A percentile compares a stretch with the other conserved stretches of the same genome.
These are phyloP conservation scores for Myotis lucifugus DNA, from an alignment of 2,113 vertebrate genomes.

Conservation along the genomic window DNA sequence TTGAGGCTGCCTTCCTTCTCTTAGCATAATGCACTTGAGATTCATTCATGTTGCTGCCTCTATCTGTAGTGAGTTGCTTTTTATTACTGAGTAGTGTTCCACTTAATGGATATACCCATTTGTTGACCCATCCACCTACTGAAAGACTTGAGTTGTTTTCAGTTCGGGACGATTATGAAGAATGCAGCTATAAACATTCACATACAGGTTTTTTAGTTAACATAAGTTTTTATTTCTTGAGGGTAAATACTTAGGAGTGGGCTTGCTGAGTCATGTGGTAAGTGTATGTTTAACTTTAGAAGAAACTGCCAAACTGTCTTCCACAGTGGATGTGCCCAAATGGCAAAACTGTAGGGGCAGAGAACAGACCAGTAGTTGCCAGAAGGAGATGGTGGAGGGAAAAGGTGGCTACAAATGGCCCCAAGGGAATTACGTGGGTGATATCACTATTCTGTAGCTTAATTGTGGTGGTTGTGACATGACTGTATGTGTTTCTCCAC, in stretches of 20 bases:
- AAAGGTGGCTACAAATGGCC: background rate
- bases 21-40: background rate
- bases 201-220: background rate
- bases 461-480: background rate
- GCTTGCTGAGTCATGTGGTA: conserved; percentile 43
- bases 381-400: background rate
- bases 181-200: conserved; percentile 5
- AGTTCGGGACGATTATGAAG: background rate
- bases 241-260: background rate
- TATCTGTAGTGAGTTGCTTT: background rate
- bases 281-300: conserved; percentile 44
- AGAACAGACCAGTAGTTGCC: conserved; percentile 5
- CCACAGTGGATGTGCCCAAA: background rate
- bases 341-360: conserved; percentile 18
- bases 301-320: conserved; percentile 48
- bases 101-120: conserved; percentile 20
- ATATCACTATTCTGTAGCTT: background rate
- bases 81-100: conserved; percentile 23
- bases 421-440: conserved; percentile 20
- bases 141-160: background rate
- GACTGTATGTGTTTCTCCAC: conserved; percentile 13
- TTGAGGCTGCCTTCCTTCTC: background rate
- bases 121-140: background rate
- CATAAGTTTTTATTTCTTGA: conserved; percentile 46
- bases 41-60: background rate